Conservation (phyloP, 2,797 vertebrate genomes). For the Ficedula albicollis region DNA sequence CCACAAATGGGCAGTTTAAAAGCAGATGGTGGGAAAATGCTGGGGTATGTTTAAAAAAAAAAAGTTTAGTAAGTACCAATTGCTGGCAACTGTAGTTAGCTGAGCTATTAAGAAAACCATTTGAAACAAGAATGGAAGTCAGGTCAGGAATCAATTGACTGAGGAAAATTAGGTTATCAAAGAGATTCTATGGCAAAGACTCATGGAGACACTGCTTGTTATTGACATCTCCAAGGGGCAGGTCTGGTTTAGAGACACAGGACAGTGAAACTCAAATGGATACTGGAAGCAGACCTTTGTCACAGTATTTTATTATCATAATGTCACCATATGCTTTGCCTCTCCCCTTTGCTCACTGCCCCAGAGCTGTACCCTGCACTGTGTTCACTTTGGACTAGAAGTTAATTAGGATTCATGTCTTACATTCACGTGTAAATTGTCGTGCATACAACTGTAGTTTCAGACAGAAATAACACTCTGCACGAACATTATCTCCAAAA, state of each 20-base stretch:
- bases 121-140: slow-evolving; percentile 1
- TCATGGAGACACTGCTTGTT: neutral
- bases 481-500: neutral
- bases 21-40: slow-evolving; percentile 50
- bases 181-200: neutral
- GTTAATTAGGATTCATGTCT: neutral
- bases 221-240: neutral
- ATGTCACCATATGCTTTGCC: neutral
- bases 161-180: slow-evolving; percentile 23
- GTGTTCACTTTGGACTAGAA: neutral
- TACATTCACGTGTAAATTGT: neutral
- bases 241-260: neutral
- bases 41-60: neutral
- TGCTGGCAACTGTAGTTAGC: slow-evolving; percentile 5
- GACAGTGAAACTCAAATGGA: neutral
- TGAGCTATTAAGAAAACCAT: slow-evolving; percentile 28
- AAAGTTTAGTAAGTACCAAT: neutral
- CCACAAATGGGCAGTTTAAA: slow-evolving; percentile 53
- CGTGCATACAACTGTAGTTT: neutral
- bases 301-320: neutral
- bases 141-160: slow-evolving; percentile 12
- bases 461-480: neutral
- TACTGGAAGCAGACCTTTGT: neutral
- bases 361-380: neutral
- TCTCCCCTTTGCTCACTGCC: neutral